Conservation (phyloP, 1,140 invertebrate genomes). For the Gryllus bimaculatus region DNA sequence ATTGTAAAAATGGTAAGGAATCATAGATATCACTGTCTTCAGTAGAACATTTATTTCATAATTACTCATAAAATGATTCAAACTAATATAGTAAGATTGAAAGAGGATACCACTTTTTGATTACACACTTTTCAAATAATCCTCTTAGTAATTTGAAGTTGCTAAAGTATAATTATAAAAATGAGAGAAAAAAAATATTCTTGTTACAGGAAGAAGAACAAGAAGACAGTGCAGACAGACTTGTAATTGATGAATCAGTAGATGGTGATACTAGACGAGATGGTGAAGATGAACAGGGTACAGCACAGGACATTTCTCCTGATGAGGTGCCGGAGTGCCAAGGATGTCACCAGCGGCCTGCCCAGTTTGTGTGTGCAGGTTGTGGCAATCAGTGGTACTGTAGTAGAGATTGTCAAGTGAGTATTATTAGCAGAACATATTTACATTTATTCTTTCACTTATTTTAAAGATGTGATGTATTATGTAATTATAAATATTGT, state of each 20-base stretch:
- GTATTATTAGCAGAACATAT: neutral
- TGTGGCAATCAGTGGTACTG: slow-evolving; percentile 87
- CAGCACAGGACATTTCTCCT: slow-evolving; percentile 31
- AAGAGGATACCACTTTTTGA: too few species aligned
- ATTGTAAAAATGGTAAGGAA: too few species aligned
- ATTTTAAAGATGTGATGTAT: too few species aligned
- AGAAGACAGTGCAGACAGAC: slow-evolving; percentile 40
- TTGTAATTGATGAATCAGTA: slow-evolving; percentile 53
- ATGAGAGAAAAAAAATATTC: neutral
- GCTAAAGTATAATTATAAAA: too few species aligned
- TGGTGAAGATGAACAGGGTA: slow-evolving; percentile 36
- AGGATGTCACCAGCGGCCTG: slow-evolving; percentile 63
- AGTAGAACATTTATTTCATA: too few species aligned
- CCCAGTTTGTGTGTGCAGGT: slow-evolving; percentile 75
- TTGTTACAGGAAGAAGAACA: slow-evolving; percentile 42
- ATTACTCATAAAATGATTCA: too few species aligned
- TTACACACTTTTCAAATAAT: too few species aligned
- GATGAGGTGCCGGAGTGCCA: slow-evolving; percentile 60
- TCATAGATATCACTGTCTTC: too few species aligned
- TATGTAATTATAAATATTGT: too few species aligned
- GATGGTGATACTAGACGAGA: slow-evolving; percentile 32
- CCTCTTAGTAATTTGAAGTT: too few species aligned
- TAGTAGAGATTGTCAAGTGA: slow-evolving; percentile 76
- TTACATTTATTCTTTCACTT: too few species aligned
- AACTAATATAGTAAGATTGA: too few species aligned